phyloP scores from a whole-genome alignment of 2,797 vertebrate species.

The Pseudochirops corinnae region DNA sequence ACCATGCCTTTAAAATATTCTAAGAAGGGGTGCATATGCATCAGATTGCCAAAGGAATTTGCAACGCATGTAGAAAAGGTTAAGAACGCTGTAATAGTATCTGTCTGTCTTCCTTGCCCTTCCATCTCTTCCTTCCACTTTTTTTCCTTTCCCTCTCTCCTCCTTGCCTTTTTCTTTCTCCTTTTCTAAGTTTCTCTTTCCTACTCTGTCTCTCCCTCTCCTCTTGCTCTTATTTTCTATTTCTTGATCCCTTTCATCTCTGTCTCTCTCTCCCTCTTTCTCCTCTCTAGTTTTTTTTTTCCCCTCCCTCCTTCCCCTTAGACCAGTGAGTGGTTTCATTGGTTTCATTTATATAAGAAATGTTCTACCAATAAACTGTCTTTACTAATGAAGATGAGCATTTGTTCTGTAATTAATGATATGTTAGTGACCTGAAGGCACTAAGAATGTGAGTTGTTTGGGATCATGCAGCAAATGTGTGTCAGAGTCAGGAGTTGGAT shows the following conservation, averaged over 20 bases:
- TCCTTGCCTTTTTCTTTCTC: no score
- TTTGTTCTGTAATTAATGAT: not conserved
- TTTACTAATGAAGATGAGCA: not conserved
- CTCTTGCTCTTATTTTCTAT: no score
- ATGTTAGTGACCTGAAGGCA: not conserved
- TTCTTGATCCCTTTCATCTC: no score
- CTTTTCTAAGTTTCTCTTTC: no score
- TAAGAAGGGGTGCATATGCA: not conserved
- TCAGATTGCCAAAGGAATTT: not conserved
- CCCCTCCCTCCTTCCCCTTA: not conserved
- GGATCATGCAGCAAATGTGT: not conserved
- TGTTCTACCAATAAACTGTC: not conserved
- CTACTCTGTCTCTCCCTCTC: no score
- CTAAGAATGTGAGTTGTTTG: not conserved
- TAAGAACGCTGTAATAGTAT: not conserved
- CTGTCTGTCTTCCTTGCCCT: not conserved
- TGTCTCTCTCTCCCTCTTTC: no score
- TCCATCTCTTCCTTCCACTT: not conserved
- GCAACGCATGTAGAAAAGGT: not conserved
- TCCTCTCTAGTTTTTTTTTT: not conserved
- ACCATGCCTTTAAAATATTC: not conserved
- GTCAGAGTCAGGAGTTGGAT: not conserved
- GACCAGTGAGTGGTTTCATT: not conserved
- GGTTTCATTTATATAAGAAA: not conserved
- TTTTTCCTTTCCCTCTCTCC: not conserved